These are phyloP conservation scores for Microtus montanus DNA, from an alignment of 2,113 vertebrate species.

Conservation along the genomic window DNA sequence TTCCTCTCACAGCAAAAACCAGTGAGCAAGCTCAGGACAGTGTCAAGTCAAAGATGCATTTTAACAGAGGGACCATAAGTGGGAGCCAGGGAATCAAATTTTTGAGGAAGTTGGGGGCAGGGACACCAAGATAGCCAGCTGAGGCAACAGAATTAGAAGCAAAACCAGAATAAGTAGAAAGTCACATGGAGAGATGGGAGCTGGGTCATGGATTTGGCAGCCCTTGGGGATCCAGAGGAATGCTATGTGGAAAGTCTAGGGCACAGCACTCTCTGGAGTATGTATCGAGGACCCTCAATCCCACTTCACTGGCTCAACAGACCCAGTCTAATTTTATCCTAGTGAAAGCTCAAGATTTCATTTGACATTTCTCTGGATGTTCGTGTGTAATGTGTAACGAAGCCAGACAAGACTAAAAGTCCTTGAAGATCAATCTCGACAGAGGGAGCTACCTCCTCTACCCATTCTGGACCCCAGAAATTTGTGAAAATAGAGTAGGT, in stretches of 20 bases:
- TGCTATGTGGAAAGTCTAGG: conserved; percentile 35
- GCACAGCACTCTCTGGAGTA: background rate
- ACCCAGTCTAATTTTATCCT: conserved; percentile 73
- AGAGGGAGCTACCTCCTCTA: conserved; percentile 23
- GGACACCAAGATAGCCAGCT: conserved; percentile 47
- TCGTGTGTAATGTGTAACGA: conserved; percentile 51
- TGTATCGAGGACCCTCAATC: conserved; percentile 30
- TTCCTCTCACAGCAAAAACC: conserved; percentile 44
- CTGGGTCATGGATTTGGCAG: conserved; percentile 62
- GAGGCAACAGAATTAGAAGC: conserved; percentile 39
- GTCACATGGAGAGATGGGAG: conserved; percentile 56
- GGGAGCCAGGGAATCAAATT: conserved; percentile 32
- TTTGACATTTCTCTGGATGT: conserved; percentile 72
- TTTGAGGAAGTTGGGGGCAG: conserved; percentile 58
- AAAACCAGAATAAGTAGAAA: conserved; percentile 71
- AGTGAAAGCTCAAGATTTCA: conserved; percentile 64
- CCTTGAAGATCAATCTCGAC: conserved; percentile 44
- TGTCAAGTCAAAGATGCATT: conserved; percentile 55
- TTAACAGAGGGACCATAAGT: background rate
- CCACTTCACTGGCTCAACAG: conserved; percentile 56
- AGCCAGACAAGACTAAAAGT: conserved; percentile 66
- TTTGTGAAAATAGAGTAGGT: background rate
- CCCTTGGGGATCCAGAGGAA: conserved; percentile 58
- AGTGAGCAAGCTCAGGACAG: conserved; percentile 58
- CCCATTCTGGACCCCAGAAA: background rate